phyloP scores from a whole-genome alignment of 2,797 vertebrate species.

The Tapera naevia region DNA sequence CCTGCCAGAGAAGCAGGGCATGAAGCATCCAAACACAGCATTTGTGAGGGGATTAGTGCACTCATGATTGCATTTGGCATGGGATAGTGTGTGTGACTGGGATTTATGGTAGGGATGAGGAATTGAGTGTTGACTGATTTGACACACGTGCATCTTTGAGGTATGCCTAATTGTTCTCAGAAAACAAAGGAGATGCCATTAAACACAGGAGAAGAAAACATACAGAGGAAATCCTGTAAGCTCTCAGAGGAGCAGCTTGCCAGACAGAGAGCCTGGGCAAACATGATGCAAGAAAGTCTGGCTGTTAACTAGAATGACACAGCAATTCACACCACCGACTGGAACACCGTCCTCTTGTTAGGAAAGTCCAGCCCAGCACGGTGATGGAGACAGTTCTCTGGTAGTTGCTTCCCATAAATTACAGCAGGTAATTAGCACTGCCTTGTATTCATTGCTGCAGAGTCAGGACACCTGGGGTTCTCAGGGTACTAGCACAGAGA shows the following conservation, averaged over 20 bases:
- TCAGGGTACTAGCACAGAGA: not conserved
- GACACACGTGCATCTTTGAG: not conserved
- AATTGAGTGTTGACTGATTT: not conserved
- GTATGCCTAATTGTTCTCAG: not conserved
- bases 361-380: not conserved
- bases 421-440: not conserved
- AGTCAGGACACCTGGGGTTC: not conserved
- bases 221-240: not conserved
- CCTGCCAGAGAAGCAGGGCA: not conserved
- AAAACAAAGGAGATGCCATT: not conserved
- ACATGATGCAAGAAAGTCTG: not conserved
- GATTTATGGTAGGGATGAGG: not conserved
- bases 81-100: not conserved
- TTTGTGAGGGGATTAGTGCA: not conserved
- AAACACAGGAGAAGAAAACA: not conserved
- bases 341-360: not conserved
- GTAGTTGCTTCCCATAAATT: not conserved
- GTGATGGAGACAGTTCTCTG: not conserved
- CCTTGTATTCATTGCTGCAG: not conserved
- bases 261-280: not conserved
- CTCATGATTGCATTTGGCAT: not conserved
- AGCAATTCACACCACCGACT: not conserved
- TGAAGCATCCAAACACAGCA: not conserved
- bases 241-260: not conserved
- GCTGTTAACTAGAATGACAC: not conserved